Percentiles rank a stretch among this genome's conserved stretches.
phyloP scores from a whole-genome alignment of 2,113 vertebrate genomes.

The Salvator merianae region DNA sequence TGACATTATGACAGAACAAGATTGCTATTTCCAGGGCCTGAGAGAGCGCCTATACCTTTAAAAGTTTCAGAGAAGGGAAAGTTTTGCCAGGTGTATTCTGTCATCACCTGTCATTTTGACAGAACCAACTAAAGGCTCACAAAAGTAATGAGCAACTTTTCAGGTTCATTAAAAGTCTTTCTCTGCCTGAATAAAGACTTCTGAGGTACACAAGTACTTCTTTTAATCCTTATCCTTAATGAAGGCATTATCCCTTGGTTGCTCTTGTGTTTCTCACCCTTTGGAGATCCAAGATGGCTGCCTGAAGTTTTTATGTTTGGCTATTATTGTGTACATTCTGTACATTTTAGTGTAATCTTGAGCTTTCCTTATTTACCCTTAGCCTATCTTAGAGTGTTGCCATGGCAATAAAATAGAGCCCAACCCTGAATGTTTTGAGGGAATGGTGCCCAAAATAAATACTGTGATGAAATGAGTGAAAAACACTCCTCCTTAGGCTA shows the following conservation, averaged over 20 bases:
- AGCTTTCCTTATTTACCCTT: background rate
- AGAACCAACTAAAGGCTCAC: background rate
- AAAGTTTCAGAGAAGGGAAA: background rate
- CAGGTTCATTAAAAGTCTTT: background rate
- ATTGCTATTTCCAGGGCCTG: background rate
- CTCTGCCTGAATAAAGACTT: background rate
- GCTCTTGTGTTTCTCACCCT: too few species aligned
- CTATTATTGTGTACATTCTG: background rate
- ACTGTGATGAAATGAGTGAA: too few species aligned
- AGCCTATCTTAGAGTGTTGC: background rate
- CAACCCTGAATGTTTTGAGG: background rate
- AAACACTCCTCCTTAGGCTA: too few species aligned
- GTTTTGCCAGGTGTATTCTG: constrained; percentile 7
- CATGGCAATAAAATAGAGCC: background rate
- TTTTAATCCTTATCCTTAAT: background rate
- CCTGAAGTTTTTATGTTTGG: background rate
- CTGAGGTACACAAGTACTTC: background rate
- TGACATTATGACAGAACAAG: background rate
- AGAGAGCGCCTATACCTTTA: background rate
- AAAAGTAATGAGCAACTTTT: background rate
- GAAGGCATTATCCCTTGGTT: background rate
- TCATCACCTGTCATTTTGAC: background rate
- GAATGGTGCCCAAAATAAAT: background rate
- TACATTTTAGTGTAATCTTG: background rate
- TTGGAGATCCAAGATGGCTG: background rate